Conservation (phyloP, 1,140 invertebrate species). For the Hyposmocoma kahamanoa region DNA sequence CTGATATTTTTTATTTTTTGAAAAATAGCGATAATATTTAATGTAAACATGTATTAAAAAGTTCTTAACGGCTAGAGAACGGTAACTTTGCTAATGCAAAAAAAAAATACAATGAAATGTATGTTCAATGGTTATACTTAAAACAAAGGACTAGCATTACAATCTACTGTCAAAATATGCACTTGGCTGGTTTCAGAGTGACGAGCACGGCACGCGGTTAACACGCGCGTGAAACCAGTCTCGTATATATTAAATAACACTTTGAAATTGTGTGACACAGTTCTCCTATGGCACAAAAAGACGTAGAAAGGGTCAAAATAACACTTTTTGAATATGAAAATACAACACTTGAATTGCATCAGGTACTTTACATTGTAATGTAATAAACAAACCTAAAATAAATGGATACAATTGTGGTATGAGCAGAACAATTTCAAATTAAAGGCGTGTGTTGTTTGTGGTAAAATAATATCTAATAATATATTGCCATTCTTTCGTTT, state of each 20-base stretch:
- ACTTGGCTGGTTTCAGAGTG: no score
- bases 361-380: conserved; percentile 54
- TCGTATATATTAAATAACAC: no score
- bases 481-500: not conserved
- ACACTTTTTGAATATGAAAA: conserved; percentile 16
- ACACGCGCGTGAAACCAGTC: no score
- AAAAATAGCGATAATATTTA: conserved; percentile 29
- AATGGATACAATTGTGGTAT: conserved; percentile 44
- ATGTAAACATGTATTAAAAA: conserved; percentile 25
- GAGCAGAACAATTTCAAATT: conserved; percentile 17
- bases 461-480: not conserved
- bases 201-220: no score
- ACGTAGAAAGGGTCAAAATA: conserved; percentile 24
- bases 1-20: conserved; percentile 29
- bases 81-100: conserved; percentile 24
- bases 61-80: conserved; percentile 23
- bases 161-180: conserved; percentile 19
- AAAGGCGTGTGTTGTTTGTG: not conserved
- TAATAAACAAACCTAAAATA: conserved; percentile 40
- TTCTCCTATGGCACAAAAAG: conserved; percentile 33
- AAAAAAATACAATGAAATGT: conserved; percentile 21
- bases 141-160: conserved; percentile 41
- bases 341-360: conserved; percentile 36
- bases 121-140: not conserved
- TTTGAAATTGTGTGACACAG: no score